Conservation (phyloP, 2,113 vertebrate genomes). For the Psittacara wagleri region DNA sequence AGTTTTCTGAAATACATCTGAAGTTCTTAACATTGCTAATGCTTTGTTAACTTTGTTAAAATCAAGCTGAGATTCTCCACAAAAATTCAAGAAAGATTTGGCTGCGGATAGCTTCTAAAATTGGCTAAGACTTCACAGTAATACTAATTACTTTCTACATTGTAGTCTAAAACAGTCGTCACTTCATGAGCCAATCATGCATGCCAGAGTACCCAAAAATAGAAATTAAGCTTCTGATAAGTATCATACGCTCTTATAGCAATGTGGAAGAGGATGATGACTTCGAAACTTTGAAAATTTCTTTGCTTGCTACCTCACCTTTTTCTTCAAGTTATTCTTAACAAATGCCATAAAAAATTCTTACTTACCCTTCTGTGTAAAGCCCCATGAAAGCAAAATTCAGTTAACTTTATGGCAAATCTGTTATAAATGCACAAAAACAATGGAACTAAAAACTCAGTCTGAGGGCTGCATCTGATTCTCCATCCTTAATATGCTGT, state of each 20-base stretch:
- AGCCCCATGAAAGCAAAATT: background rate
- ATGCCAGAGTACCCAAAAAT: background rate
- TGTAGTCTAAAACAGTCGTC: background rate
- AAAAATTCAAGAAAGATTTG: background rate
- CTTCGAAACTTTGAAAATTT: background rate
- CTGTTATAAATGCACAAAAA: background rate
- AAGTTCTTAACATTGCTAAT: slow-evolving; percentile 5
- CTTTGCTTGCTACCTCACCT: background rate
- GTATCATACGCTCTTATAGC: background rate
- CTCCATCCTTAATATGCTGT: background rate
- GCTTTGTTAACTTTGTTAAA: background rate
- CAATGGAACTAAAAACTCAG: background rate
- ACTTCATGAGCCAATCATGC: background rate
- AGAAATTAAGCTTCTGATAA: background rate
- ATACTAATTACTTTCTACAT: background rate
- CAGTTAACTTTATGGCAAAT: background rate
- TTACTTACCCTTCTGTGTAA: background rate
- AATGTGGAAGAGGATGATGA: background rate
- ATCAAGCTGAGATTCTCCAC: background rate
- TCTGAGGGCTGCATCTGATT: background rate
- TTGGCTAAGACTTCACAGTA: background rate
- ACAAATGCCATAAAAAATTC: background rate
- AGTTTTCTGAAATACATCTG: background rate
- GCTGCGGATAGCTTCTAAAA: slow-evolving; percentile 22
- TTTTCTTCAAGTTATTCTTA: background rate